A percentile compares a stretch with the other conserved stretches of the same genome.
Evolutionary conservation across 2,888 invertebrate genomes (phyloP).

Genomic region (Tetragnatha montana): DNA sequence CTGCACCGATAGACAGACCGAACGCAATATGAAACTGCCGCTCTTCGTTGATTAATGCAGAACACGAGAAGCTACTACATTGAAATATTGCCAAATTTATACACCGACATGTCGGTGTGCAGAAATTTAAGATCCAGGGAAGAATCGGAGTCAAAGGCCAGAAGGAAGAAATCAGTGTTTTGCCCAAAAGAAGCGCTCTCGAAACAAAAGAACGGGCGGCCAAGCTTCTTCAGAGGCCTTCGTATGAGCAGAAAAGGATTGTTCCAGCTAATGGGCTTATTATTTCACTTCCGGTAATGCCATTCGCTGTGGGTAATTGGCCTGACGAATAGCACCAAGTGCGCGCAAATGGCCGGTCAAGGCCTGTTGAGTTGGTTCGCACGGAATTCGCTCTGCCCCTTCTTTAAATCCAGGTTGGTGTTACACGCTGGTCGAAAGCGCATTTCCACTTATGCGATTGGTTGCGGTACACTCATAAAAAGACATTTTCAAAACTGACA

Average conservation of each 20-base stretch:
- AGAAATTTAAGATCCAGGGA: too few species aligned
- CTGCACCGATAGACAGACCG: too few species aligned
- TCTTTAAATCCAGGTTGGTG: too few species aligned
- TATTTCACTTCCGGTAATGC: constrained; percentile 64
- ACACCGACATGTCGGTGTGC: too few species aligned
- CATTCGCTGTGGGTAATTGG: constrained; percentile 37
- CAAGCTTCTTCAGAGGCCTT: constrained; percentile 6
- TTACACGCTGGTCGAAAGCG: too few species aligned
- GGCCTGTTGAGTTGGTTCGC: constrained; percentile 24
- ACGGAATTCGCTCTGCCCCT: neutral
- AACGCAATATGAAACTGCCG: too few species aligned
- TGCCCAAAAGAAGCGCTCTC: constrained; percentile 5
- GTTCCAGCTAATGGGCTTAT: constrained; percentile 56
- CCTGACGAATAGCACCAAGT: constrained; percentile 32
- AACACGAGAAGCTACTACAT: too few species aligned
- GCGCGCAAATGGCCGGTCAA: constrained; percentile 22
- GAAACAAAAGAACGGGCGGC: constrained; percentile 25
- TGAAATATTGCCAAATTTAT: too few species aligned
- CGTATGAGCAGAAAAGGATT: constrained; percentile 24
- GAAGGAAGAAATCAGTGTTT: constrained; percentile 24
- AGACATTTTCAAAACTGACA: too few species aligned
- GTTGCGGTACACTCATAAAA: too few species aligned
- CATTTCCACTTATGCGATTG: too few species aligned
- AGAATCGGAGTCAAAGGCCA: constrained; percentile 2
- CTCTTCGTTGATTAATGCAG: too few species aligned